Percentiles rank a stretch among this genome's conserved stretches.
Conservation (phyloP, 2,888 invertebrate genomes). For the Pollenia labialis region DNA sequence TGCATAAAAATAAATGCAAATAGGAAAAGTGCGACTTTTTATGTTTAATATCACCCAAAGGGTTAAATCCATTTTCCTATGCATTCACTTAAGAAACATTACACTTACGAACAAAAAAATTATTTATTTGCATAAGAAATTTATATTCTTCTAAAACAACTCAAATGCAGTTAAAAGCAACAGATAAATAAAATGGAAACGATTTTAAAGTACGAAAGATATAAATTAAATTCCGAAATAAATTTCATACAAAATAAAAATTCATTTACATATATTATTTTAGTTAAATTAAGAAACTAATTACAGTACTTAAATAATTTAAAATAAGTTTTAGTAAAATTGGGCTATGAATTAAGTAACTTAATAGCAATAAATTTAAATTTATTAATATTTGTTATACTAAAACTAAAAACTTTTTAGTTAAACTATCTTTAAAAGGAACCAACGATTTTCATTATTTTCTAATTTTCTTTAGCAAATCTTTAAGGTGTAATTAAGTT, state of each 20-base stretch:
- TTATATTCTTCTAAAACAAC: neutral
- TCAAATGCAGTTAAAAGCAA: neutral
- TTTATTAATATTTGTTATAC: too few species aligned
- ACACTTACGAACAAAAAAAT: neutral
- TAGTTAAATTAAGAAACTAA: neutral
- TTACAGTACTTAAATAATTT: neutral
- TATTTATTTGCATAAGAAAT: neutral
- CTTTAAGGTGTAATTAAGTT: too few species aligned
- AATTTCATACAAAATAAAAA: neutral
- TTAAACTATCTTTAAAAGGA: too few species aligned
- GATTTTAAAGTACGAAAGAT: neutral
- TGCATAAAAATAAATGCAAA: too few species aligned
- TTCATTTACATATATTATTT: neutral
- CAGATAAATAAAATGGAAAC: conserved; percentile 10
- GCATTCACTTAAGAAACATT: neutral
- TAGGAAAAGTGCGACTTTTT: too few species aligned
- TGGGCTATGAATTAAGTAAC: too few species aligned
- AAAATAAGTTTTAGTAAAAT: too few species aligned
- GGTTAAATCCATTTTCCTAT: neutral
- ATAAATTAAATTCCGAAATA: conserved; percentile 3
- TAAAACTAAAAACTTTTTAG: too few species aligned
- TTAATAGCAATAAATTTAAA: too few species aligned
- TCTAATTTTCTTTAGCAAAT: too few species aligned
- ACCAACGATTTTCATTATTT: too few species aligned
- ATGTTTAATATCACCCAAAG: neutral